Evolutionary conservation across 2,888 invertebrate species (phyloP), one percentile per base, ranked within the genome.

Genomic region (Heliconius hortense): DNA sequence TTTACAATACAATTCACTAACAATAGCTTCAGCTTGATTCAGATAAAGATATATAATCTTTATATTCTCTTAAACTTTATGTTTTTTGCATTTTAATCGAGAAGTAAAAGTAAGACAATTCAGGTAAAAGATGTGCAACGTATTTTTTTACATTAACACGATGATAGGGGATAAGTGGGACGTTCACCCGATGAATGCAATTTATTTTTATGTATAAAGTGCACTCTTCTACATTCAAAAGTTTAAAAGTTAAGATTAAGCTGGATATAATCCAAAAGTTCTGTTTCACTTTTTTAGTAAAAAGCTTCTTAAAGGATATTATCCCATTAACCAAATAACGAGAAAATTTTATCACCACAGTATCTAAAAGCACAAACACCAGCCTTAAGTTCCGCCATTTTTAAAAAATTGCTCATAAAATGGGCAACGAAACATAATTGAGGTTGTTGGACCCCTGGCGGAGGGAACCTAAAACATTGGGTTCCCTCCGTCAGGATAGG

Each of bases 201-300:
- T 63, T 62, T 63, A 63, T 63, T 63, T 63, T 63, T 63, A 63
- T 63, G 28, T 63, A 3, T 31, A 63, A 63, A 31, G 26, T 66
- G 11, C 26, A 63, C 43, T 43, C 67, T 43, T 24, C 18, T n/a
- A 24, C 35, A 13, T 26, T 60, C 26, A 60, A 4, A 24, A 60
- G 60, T 3, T 26, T 13, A 24, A 60, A 26, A 60, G 60, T 60
- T 60, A 26, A 24, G 24, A 60, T 60, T 13, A 60, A 60, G 60
- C 26, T 60, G 26, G 60, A 15, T 60, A 5, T 26, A 56, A 21
- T 4, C 56, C n/a, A 56, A n/a, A 56, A 56, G 56, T n/a, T 56
- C 48, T 21, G 21, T 48, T 56, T 56, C 21, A 56, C n/a, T n/a
- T 56, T n/a, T 56, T 11, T n/a, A n/a, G n/a, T 56, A 56, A 56